Percentiles rank a stretch among this genome's conserved stretches.
phyloP scores from a whole-genome alignment of 2,888 invertebrate species.

The Scelioninae gen. 2 region DNA sequence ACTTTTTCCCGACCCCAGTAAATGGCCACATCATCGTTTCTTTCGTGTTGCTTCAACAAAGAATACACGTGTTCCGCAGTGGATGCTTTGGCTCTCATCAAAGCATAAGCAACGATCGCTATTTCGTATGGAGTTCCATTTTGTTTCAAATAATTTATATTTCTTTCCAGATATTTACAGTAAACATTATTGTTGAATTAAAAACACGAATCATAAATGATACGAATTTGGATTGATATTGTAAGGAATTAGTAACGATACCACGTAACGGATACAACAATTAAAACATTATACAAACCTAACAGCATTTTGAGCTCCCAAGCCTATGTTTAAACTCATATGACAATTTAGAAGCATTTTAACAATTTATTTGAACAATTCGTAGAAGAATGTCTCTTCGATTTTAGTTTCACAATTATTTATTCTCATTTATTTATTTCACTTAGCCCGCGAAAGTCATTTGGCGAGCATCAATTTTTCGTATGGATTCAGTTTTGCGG shows the following conservation, averaged over 20 bases:
- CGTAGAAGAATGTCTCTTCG: too few relatives aligned
- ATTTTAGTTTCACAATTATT: too few relatives aligned
- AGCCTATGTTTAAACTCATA: slow-evolving; percentile 84
- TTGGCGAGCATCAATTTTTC: slow-evolving; percentile 96
- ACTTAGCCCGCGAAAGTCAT: slow-evolving; percentile 85
- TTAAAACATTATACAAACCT: slow-evolving; percentile 54
- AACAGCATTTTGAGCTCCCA: slow-evolving; percentile 85
- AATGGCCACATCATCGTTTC: slow-evolving; percentile 85
- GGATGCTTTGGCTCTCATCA: slow-evolving; percentile 89
- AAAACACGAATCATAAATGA: too few relatives aligned
- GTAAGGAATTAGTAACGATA: too few relatives aligned
- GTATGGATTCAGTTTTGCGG: slow-evolving; percentile 96
- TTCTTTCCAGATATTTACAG: slow-evolving; percentile 85
- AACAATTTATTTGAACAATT: slow-evolving; percentile 76
- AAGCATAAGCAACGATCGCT: slow-evolving; percentile 92
- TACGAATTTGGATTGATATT: too few relatives aligned
- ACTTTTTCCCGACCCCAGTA: slow-evolving; percentile 91
- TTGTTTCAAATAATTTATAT: slow-evolving; percentile 84
- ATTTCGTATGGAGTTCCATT: slow-evolving; percentile 88
- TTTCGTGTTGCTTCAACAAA: slow-evolving; percentile 81
- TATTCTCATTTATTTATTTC: slow-evolving; percentile 1
- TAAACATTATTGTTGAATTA: not conserved
- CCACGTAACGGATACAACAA: too few relatives aligned
- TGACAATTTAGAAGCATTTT: slow-evolving; percentile 89
- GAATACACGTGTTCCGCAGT: slow-evolving; percentile 87